These are phyloP conservation scores for Poicephalus meyeri DNA, from an alignment of 2,113 vertebrate species.

Conservation along the genomic window DNA sequence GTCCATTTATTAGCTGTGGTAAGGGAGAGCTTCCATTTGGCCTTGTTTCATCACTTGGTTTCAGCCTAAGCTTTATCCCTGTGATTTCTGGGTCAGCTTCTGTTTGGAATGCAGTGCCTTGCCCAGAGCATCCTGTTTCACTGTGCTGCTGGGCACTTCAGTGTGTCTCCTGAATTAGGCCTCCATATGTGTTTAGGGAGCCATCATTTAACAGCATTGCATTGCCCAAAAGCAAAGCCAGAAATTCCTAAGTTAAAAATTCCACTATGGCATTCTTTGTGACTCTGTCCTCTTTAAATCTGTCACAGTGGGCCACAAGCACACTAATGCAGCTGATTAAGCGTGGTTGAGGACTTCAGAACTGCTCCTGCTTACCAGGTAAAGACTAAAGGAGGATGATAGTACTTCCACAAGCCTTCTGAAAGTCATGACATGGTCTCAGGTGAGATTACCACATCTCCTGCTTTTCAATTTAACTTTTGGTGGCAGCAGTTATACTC, in stretches of 20 bases:
- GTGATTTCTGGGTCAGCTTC: constrained; percentile 13
- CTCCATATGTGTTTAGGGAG: neutral
- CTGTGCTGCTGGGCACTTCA: neutral
- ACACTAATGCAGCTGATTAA: neutral
- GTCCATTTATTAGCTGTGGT: neutral
- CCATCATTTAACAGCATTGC: accelerated
- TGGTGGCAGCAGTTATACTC: neutral
- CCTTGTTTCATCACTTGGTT: neutral
- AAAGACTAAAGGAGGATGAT: neutral
- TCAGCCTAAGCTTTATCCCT: neutral
- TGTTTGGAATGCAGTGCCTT: neutral
- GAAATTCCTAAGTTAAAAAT: neutral
- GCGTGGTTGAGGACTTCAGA: neutral
- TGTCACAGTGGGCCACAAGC: neutral
- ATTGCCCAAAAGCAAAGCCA: neutral
- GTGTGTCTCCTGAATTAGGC: neutral
- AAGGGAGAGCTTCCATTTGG: neutral
- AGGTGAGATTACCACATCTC: neutral
- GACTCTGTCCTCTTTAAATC: neutral
- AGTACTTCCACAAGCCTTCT: neutral
- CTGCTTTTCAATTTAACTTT: neutral
- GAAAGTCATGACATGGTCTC: neutral
- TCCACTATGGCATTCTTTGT: neutral
- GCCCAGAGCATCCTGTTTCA: neutral
- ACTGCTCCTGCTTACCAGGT: neutral